Conservation (phyloP, 2,888 invertebrate species). For the Temnothorax rugatulus region DNA sequence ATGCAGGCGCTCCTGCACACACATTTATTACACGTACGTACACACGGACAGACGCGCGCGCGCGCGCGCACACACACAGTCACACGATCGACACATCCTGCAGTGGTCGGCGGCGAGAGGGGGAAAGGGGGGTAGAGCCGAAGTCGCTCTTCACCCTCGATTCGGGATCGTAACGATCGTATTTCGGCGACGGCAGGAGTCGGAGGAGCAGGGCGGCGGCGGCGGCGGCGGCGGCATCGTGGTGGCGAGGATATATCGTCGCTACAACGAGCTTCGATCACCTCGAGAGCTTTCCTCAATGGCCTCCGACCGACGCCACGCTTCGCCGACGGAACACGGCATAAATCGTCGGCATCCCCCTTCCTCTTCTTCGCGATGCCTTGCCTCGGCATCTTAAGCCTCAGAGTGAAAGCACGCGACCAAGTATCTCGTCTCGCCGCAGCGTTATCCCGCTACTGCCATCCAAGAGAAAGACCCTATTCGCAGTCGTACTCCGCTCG, state of each 20-base stretch:
- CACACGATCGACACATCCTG: slow-evolving; percentile 49
- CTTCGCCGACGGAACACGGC: slow-evolving; percentile 58
- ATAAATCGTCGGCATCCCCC: slow-evolving; percentile 68
- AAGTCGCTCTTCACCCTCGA: slow-evolving; percentile 68
- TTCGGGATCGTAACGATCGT: slow-evolving; percentile 71
- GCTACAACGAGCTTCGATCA: slow-evolving; percentile 75
- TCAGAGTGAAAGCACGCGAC: not conserved
- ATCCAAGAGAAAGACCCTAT: not conserved
- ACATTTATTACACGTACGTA: not conserved
- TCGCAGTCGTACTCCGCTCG: not conserved
- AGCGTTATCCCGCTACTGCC: not conserved
- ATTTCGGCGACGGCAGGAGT: slow-evolving; percentile 63
- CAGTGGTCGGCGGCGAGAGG: not conserved
- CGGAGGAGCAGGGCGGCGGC: not conserved
- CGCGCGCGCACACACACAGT: not conserved
- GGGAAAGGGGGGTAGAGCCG: slow-evolving; percentile 18
- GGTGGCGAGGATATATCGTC: slow-evolving; percentile 70
- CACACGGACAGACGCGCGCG: not conserved
- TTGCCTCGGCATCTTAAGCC: not conserved
- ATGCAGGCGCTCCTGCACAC: not conserved
- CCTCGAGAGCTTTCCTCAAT: slow-evolving; percentile 73
- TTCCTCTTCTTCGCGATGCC: slow-evolving; percentile 16
- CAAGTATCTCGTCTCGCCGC: slow-evolving; percentile 28
- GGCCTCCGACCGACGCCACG: slow-evolving; percentile 63
- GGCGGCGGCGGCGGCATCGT: slow-evolving; percentile 52